Evolutionary conservation across 2,888 invertebrate species (phyloP).

Genomic region (Tiliacea citrago): DNA sequence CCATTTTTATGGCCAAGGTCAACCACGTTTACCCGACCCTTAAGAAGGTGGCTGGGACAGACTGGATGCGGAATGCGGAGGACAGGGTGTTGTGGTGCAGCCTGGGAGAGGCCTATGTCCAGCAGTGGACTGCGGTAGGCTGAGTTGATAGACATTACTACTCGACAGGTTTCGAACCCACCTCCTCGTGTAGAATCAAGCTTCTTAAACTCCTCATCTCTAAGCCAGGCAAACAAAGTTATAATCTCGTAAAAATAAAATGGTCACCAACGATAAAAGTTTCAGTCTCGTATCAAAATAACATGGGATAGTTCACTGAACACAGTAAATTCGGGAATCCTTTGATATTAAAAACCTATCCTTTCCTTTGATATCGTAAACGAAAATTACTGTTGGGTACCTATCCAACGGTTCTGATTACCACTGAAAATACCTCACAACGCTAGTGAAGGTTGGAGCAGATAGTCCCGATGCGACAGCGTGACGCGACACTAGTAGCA

Average conservation of each 20-base stretch:
- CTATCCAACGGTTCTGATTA: slow-evolving; percentile 31
- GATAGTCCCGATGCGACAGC: too few species aligned
- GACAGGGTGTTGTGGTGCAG: too few species aligned
- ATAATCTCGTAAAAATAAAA: slow-evolving; percentile 13
- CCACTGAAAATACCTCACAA: slow-evolving; percentile 24
- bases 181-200: neutral
- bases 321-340: slow-evolving; percentile 43
- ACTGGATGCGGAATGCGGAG: too few species aligned
- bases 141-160: too few species aligned
- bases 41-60: too few species aligned
- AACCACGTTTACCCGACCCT: too few species aligned
- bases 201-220: neutral
- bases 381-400: slow-evolving; percentile 41
- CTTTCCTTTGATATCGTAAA: slow-evolving; percentile 49
- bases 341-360: slow-evolving; percentile 62
- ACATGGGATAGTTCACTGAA: slow-evolving; percentile 54
- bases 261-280: neutral
- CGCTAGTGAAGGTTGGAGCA: neutral
- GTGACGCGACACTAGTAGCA: too few species aligned
- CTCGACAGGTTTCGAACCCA: neutral
- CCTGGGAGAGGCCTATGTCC: too few species aligned
- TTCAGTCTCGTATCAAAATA: slow-evolving; percentile 25
- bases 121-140: too few species aligned
- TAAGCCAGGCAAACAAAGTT: neutral
- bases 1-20: too few species aligned